Evolutionary conservation across 2,113 vertebrate species (phyloP), one percentile per base, ranked within the genome.

Genomic region (Rhabdornis inornatus): DNA sequence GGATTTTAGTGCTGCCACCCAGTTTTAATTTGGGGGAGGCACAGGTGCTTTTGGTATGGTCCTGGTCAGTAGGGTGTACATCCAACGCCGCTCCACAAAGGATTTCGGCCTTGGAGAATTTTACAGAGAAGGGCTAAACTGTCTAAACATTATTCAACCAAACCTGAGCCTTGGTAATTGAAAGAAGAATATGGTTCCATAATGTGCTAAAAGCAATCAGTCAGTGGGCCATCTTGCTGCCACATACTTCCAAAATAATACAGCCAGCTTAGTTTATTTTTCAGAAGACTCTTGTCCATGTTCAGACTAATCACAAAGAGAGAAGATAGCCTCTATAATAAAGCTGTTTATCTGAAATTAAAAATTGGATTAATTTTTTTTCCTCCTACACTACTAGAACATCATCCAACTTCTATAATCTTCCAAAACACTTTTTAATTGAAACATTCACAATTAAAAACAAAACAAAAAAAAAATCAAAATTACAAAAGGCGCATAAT

Each of bases 291-390:
- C 44, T 72, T 87, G 40, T 56, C 55, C 30, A 30, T 12, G 50
- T 75, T 91, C 87, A 66, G 57, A 79, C 35, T 86, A 87, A 93
- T 89, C 33, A 4, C 59, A 92, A 77, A 85, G 37, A 60, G 44
- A 79, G 39, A 63, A 88, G 66, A 83, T 21, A 92, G 56, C 33
- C 71, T 93, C 57, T 89, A 53, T 66, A 95, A 86, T 80, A 89
- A 80, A 93, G 80, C 80, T 93, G 65, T 97, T 95, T 94, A 94
- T 94, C 82, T 88, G 69, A 95, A 96, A 95, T 91, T 83, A 94
- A 94, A 96, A 90, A 84, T 21, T 69, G 76, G 80, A 92, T 95
- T 91, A 87, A 45, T 90, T 94, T 94, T 40, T 74, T 90, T 70
- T 22, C 60, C 83, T 87, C 94, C 84, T 65, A 79, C 75, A 18